Conservation (phyloP, 92 coral and sea anemone genomes). For the Phenganax marumi region DNA sequence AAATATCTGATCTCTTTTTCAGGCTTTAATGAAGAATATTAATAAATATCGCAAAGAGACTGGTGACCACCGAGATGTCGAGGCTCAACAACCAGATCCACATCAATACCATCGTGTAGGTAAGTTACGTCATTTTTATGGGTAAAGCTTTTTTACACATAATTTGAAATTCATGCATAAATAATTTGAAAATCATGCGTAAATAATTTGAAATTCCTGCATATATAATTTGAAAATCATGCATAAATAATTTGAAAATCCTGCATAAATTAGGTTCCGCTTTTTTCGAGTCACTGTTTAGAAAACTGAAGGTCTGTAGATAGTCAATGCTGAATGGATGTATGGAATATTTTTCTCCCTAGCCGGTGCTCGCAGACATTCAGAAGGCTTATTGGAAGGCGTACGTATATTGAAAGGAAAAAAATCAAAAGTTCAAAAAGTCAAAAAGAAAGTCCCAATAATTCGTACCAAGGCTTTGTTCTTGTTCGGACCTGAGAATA, state of each 20-base stretch:
- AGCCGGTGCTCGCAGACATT: background rate
- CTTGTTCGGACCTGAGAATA: constrained; percentile 82
- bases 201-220: background rate
- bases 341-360: background rate
- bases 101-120: background rate
- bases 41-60: constrained; percentile 62
- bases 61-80: constrained; percentile 17
- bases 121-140: background rate
- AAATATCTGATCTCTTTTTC: background rate
- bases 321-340: too few relatives aligned
- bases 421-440: constrained; percentile 32
- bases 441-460: constrained; percentile 60
- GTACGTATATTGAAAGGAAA: constrained; percentile 12
- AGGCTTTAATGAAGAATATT: constrained; percentile 60
- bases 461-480: constrained; percentile 73
- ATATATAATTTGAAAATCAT: background rate
- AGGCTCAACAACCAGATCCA: constrained; percentile 18
- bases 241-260: background rate
- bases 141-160: background rate
- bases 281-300: too few relatives aligned
- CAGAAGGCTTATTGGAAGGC: background rate
- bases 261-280: too few relatives aligned
- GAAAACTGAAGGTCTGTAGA: too few relatives aligned
- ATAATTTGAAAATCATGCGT: background rate
- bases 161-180: background rate